phyloP scores from a whole-genome alignment of 2,113 vertebrate genomes.

The Chroicocephalus ridibundus region DNA sequence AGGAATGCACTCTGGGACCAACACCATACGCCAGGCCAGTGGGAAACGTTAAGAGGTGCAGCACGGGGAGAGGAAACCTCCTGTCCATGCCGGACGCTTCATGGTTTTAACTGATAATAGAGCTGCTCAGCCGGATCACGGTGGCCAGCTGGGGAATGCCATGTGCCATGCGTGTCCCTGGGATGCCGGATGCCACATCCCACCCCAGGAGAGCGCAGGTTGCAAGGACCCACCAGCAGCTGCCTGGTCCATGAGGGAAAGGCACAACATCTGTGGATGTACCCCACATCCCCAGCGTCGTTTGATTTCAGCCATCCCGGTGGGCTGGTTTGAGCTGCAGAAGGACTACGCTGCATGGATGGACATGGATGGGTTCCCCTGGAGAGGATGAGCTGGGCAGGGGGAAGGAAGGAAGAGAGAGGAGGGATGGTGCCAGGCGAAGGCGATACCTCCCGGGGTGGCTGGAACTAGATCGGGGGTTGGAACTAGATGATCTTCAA shows the following conservation, averaged over 20 bases:
- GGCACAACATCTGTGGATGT: background rate
- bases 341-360: background rate
- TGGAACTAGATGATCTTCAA: background rate
- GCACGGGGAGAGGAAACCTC: background rate
- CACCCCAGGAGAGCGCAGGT: background rate
- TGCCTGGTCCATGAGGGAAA: background rate
- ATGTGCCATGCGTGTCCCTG: background rate
- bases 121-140: background rate
- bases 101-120: background rate
- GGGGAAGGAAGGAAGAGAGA: background rate
- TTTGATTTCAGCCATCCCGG: background rate
- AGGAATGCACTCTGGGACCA: background rate
- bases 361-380: background rate
- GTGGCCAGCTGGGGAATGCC: background rate
- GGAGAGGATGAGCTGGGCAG: background rate
- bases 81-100: rapidly evolving
- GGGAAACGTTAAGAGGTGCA: background rate
- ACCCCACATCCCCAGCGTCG: too few species aligned
- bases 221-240: background rate
- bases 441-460: background rate
- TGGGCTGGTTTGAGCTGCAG: background rate
- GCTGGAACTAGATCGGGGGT: background rate
- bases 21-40: background rate
- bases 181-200: background rate
- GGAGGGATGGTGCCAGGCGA: background rate